phyloP scores from a whole-genome alignment of 2,888 invertebrate genomes.

The Lumbricus terrestris region DNA sequence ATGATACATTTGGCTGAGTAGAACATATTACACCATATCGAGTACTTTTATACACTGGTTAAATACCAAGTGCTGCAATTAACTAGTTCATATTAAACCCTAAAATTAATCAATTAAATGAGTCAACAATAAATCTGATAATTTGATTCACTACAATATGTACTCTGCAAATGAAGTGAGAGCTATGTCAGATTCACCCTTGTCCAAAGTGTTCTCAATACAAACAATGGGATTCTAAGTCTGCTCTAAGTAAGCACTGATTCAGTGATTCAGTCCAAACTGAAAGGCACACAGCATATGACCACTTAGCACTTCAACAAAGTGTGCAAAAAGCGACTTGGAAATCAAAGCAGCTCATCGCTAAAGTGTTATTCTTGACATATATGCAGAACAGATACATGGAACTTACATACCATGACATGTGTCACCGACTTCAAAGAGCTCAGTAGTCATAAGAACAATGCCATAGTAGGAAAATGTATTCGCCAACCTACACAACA shows the following conservation, averaged over 20 bases:
- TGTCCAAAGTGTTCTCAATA: not conserved
- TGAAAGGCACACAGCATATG: not conserved
- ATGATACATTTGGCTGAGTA: no score
- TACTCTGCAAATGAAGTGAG: no score
- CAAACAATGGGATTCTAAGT: not conserved
- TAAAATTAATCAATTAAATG: no score
- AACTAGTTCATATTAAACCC: no score
- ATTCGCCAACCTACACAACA: conserved; percentile 76
- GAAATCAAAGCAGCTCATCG: no score
- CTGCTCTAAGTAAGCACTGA: not conserved
- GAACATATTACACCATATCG: no score
- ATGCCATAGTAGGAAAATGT: conserved; percentile 94
- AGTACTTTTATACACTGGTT: no score
- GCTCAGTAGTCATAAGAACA: conserved; percentile 88
- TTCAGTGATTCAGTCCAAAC: not conserved
- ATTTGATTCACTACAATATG: no score
- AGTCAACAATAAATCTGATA: no score
- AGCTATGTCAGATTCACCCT: not conserved
- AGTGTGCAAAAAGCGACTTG: no score
- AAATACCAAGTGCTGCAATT: no score
- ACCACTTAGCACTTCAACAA: not conserved
- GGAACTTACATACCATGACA: conserved; percentile 57
- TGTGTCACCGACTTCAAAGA: conserved; percentile 70
- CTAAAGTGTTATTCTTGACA: not conserved
- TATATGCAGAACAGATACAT: not conserved